Percentiles rank a stretch among this genome's conserved stretches.
Conservation (phyloP, 37 sponge, comb jelly and placozoan species). For the Axinella damicornis region DNA sequence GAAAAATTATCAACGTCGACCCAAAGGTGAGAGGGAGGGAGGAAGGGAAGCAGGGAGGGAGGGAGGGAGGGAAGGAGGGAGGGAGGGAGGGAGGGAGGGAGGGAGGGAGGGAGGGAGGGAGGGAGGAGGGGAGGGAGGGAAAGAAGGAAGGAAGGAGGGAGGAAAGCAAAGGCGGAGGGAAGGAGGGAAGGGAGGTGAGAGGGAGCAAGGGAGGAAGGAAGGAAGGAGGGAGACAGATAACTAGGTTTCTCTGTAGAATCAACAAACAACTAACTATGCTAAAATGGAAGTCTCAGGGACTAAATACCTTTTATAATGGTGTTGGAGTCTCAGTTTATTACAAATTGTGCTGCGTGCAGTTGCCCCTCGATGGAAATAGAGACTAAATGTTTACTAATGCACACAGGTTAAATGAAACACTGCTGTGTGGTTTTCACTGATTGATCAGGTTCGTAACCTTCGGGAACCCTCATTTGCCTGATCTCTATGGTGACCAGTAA, state of each 20-base stretch:
- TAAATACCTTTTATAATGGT: no score
- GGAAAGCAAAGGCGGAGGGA: slow-evolving; percentile 25
- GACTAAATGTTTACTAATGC: no score
- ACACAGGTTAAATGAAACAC: no score
- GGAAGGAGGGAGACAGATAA: slow-evolving; percentile 3
- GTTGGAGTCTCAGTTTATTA: no score
- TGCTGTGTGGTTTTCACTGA: no score
- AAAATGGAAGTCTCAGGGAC: neutral
- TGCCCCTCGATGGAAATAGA: no score
- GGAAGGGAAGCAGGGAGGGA: slow-evolving; percentile 6
- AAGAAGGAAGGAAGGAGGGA: slow-evolving; percentile 26
- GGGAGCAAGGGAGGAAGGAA: slow-evolving; percentile 8
- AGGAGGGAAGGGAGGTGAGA: slow-evolving; percentile 23
- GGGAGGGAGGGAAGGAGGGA: slow-evolving; percentile 39
- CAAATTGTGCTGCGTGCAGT: no score
- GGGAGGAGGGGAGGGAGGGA: slow-evolving; percentile 21
- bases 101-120: slow-evolving; percentile 37
- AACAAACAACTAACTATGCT: no score
- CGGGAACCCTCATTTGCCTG: no score
- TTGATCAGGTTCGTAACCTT: no score
- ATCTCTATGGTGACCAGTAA: no score
- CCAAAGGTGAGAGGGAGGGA: slow-evolving; percentile 74
- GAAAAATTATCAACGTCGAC: slow-evolving; percentile 93
- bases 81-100: slow-evolving; percentile 39
- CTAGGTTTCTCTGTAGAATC: no score